Percentiles rank a stretch among this genome's conserved stretches.
These are phyloP conservation scores for Alfaro cultratus DNA, from an alignment of 2,797 vertebrate genomes.

Conservation along the genomic window DNA sequence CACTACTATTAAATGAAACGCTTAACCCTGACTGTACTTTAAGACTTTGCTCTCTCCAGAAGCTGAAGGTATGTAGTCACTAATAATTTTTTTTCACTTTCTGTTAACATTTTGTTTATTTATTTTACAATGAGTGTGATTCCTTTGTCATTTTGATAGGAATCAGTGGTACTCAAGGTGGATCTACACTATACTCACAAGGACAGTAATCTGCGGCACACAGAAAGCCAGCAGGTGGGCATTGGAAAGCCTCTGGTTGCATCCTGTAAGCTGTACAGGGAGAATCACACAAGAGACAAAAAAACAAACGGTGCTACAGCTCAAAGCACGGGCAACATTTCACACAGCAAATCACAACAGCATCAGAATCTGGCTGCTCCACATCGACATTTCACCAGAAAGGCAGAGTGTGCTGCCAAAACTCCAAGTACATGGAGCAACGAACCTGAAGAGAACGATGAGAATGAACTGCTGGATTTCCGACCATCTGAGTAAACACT, in stretches of 20 bases:
- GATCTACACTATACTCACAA: conserved; percentile 80
- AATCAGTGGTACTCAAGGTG: conserved; percentile 80
- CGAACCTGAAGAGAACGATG: conserved; percentile 87
- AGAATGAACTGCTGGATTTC: conserved; percentile 69
- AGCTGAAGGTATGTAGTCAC: conserved; percentile 78
- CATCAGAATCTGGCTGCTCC: conserved; percentile 31
- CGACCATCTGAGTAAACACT: conserved; percentile 19
- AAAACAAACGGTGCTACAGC: conserved; percentile 22
- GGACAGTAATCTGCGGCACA: conserved; percentile 72
- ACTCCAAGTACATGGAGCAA: conserved; percentile 70
- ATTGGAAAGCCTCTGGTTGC: conserved; percentile 83
- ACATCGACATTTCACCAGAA: conserved; percentile 69
- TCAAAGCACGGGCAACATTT: conserved; percentile 32
- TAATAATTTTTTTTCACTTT: background rate
- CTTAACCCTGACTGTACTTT: conserved; percentile 77
- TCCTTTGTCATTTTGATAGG: conserved; percentile 43
- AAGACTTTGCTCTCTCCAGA: conserved; percentile 85
- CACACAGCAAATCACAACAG: conserved; percentile 35
- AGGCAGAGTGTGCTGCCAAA: conserved; percentile 74
- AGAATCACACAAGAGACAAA: conserved; percentile 25
- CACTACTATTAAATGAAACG: conserved; percentile 70
- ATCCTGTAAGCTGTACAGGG: conserved; percentile 71
- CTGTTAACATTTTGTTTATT: background rate
- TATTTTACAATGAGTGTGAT: conserved; percentile 8
- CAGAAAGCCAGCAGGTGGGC: conserved; percentile 75